phyloP scores from a whole-genome alignment of 2,888 invertebrate species.

The Epistrophella euchroma region DNA sequence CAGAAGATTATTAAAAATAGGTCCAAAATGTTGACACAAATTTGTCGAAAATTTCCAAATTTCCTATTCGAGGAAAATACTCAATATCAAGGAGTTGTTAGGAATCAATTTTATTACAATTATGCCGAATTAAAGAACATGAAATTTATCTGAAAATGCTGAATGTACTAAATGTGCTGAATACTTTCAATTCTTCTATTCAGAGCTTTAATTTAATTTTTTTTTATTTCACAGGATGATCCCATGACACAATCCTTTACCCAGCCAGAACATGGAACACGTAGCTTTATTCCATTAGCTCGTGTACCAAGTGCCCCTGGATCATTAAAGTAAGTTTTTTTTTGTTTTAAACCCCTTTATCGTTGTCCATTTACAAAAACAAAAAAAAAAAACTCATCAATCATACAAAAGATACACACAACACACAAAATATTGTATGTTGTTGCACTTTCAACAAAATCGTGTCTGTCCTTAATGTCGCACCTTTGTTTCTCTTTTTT shows the following conservation, averaged over 20 bases:
- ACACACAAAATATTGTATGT: conserved; percentile 12
- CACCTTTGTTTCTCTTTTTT: conserved; percentile 12
- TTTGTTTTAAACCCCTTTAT: background rate
- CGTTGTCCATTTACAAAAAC: background rate
- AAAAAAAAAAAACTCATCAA: conserved; percentile 2
- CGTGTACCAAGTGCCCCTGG: conserved; percentile 91
- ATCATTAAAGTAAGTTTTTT: conserved; percentile 87
- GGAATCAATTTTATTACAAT: too few species aligned
- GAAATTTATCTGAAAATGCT: background rate
- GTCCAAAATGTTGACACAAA: too few species aligned
- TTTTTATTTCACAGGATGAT: conserved; percentile 76
- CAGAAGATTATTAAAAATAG: too few species aligned
- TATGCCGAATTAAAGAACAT: too few species aligned
- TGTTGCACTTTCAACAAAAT: conserved; percentile 28
- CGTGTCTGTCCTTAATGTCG: conserved; percentile 41
- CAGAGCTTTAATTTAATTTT: conserved; percentile 10
- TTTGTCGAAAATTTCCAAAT: too few species aligned
- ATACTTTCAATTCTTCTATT: background rate
- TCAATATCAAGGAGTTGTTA: too few species aligned
- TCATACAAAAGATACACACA: conserved; percentile 7
- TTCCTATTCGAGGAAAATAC: too few species aligned
- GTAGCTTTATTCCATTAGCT: conserved; percentile 84
- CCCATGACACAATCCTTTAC: conserved; percentile 80
- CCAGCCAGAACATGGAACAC: conserved; percentile 77
- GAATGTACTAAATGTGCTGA: background rate